Evolutionary conservation across 2,888 invertebrate genomes (phyloP).

Genomic region (Melieria omissa): DNA sequence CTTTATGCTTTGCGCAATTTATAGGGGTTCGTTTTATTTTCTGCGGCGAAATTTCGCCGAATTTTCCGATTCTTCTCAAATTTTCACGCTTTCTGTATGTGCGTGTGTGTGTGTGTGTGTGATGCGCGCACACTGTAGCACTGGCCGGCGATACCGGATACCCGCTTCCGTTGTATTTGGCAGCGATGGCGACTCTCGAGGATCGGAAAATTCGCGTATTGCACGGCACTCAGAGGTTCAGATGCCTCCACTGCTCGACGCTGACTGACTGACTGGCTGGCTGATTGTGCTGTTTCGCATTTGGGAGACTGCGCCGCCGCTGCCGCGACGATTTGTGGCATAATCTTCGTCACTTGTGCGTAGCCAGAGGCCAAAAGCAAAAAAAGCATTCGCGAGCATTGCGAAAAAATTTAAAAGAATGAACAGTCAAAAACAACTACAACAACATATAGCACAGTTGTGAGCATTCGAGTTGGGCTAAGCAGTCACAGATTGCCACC

Average conservation of each 20-base stretch:
- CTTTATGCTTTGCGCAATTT: not conserved
- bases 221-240: conserved; percentile 45
- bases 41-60: not conserved
- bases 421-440: not conserved
- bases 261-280: conserved; percentile 41
- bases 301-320: not conserved
- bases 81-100: not conserved
- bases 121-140: conserved; percentile 2
- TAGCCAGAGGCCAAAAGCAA: not conserved
- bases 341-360: conserved; percentile 14
- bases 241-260: conserved; percentile 46
- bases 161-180: conserved; percentile 4
- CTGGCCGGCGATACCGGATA: conserved; percentile 11
- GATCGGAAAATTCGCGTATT: conserved; percentile 15
- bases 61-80: not conserved
- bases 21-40: not conserved
- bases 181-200: not conserved
- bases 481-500: not conserved
- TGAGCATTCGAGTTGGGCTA: not conserved
- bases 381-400: not conserved
- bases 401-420: not conserved
- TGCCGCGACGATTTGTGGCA: conserved; percentile 21
- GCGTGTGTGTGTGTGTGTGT: conserved; percentile 13
- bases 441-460: not conserved
- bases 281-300: conserved; percentile 28